Percentiles rank a stretch among this genome's conserved stretches.
Conservation (phyloP, 2,888 invertebrate species). For the Germaria angustata region DNA sequence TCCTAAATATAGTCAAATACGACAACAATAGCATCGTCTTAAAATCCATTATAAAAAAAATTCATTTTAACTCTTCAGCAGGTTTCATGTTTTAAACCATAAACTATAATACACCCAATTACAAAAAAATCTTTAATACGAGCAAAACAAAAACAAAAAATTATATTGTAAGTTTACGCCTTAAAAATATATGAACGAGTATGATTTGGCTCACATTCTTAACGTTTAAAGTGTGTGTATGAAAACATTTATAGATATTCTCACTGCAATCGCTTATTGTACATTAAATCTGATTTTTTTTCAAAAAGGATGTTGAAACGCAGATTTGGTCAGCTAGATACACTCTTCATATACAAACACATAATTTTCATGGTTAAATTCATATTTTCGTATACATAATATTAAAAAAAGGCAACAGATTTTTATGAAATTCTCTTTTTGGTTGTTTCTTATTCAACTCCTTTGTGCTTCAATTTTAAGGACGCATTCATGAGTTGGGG, state of each 20-base stretch:
- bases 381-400: constrained; percentile 29
- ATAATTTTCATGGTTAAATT: constrained; percentile 38
- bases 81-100: constrained; percentile 19
- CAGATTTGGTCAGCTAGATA: not conserved
- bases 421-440: constrained; percentile 21
- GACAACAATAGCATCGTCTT: constrained; percentile 9
- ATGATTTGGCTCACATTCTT: constrained; percentile 42
- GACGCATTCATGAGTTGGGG: not conserved
- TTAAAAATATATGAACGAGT: constrained; percentile 30
- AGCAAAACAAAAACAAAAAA: constrained; percentile 40
- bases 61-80: constrained; percentile 32
- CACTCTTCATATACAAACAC: not conserved
- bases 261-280: constrained; percentile 48
- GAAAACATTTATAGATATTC: not conserved
- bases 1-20: constrained; percentile 38
- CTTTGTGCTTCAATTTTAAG: constrained; percentile 29
- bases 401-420: constrained; percentile 3
- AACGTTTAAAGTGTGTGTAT: not conserved
- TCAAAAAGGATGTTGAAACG: too few relatives aligned
- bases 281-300: constrained; percentile 55
- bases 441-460: not conserved
- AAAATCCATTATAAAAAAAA: constrained; percentile 16
- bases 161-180: constrained; percentile 59
- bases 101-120: not conserved
- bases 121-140: not conserved